Evolutionary conservation across 2,113 vertebrate species (phyloP).

Genomic region (Pholis gunnellus): DNA sequence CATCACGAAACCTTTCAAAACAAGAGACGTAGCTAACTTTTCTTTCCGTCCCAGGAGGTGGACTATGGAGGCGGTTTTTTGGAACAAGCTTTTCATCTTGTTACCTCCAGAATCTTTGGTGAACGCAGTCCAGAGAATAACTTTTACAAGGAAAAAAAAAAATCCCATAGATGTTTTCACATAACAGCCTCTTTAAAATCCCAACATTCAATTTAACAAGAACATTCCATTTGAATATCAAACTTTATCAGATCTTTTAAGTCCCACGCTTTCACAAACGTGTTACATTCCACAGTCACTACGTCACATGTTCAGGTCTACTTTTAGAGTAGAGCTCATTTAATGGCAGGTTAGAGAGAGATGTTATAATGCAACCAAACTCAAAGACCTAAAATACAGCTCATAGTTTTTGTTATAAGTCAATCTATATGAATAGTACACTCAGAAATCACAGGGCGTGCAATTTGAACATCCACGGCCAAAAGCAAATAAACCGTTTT

Average conservation of each 20-base stretch:
- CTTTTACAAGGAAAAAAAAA: constrained; percentile 15
- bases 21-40: background rate
- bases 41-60: background rate
- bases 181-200: constrained; percentile 44
- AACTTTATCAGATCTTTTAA: background rate
- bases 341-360: too few species aligned
- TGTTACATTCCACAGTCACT: background rate
- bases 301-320: background rate
- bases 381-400: background rate
- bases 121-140: constrained; percentile 7
- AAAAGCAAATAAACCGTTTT: constrained; percentile 1
- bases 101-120: constrained; percentile 15
- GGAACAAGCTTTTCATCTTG: constrained; percentile 6
- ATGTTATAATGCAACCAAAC: background rate
- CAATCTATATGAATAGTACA: background rate
- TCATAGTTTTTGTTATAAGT: background rate
- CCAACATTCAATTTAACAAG: constrained; percentile 41
- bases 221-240: constrained; percentile 26
- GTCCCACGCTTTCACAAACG: background rate
- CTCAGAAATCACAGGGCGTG: background rate
- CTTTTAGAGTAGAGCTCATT: background rate
- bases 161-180: background rate
- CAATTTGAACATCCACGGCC: background rate
- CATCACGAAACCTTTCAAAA: constrained; percentile 3
- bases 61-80: constrained; percentile 1